Conservation (phyloP, 92 coral and sea anemone genomes). For the Epizoanthus fatuus region DNA sequence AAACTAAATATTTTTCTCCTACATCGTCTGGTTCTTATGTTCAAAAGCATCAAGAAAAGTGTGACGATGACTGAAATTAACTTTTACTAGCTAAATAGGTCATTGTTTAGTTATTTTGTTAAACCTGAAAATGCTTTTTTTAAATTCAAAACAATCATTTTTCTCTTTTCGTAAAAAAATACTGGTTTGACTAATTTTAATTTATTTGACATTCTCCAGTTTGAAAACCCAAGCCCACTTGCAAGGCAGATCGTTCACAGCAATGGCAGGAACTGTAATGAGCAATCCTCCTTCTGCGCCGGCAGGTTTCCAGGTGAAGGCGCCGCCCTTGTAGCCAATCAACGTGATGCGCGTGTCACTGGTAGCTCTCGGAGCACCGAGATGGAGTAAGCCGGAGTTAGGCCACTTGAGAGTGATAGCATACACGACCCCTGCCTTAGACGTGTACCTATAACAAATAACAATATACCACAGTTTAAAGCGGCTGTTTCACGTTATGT, state of each 20-base stretch:
- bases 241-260: slow-evolving; percentile 57
- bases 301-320: slow-evolving; percentile 49
- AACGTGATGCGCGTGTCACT: slow-evolving; percentile 29
- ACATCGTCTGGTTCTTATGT: too few relatives aligned
- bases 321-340: slow-evolving; percentile 50
- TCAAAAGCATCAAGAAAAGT: too few relatives aligned
- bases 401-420: slow-evolving; percentile 74
- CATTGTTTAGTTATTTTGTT: too few relatives aligned
- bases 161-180: too few relatives aligned
- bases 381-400: slow-evolving; percentile 34
- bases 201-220: slow-evolving; percentile 56
- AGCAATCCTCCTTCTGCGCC: slow-evolving; percentile 35
- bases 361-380: slow-evolving; percentile 51
- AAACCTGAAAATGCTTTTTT: too few relatives aligned
- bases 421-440: slow-evolving; percentile 54
- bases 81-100: too few relatives aligned
- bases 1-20: too few relatives aligned
- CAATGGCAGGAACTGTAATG: slow-evolving; percentile 32
- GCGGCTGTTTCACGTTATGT: too few relatives aligned
- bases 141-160: too few relatives aligned
- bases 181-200: too few relatives aligned
- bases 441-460: slow-evolving; percentile 60
- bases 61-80: too few relatives aligned
- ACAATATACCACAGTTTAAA: neutral
- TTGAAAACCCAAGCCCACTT: slow-evolving; percentile 67